Percentiles rank a stretch among this genome's conserved stretches.
Conservation (phyloP, 2,888 invertebrate genomes). For the Baccha elongata region DNA sequence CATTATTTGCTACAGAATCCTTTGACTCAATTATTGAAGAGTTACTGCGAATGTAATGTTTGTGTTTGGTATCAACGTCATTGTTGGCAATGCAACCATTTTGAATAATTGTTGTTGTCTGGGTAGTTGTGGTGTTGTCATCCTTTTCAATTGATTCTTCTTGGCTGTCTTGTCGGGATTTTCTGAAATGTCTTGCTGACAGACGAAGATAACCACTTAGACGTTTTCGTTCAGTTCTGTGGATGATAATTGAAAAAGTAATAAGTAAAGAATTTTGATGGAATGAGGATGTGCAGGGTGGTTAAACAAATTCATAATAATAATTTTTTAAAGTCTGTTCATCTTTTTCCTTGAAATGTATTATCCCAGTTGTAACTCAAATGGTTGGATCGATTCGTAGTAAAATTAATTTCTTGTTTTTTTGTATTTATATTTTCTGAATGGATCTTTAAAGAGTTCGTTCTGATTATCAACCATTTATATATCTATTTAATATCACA, state of each 20-base stretch:
- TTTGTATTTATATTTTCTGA: no score
- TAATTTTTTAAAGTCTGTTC: no score
- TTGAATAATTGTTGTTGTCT: slow-evolving; percentile 77
- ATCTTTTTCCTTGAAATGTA: no score
- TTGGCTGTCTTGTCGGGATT: slow-evolving; percentile 82
- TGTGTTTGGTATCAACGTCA: slow-evolving; percentile 18
- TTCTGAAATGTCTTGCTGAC: slow-evolving; percentile 81
- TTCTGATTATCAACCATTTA: no score
- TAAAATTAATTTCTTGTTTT: no score
- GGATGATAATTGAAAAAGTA: slow-evolving; percentile 61
- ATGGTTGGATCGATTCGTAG: no score
- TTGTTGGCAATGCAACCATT: slow-evolving; percentile 61
- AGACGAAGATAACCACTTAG: slow-evolving; percentile 85
- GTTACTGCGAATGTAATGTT: slow-evolving; percentile 69
- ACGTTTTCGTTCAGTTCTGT: slow-evolving; percentile 84
- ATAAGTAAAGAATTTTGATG: no score
- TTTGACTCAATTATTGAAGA: slow-evolving; percentile 45
- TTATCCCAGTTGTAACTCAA: no score
- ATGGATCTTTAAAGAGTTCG: no score
- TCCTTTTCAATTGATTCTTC: slow-evolving; percentile 80
- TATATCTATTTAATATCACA: no score
- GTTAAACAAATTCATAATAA: no score
- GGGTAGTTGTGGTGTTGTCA: slow-evolving; percentile 78
- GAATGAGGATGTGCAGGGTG: no score
- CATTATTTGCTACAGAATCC: slow-evolving; percentile 71